Base-by-base conservation (phyloP, 2,797 vertebrate genomes). In the Argentina silus region DNA sequence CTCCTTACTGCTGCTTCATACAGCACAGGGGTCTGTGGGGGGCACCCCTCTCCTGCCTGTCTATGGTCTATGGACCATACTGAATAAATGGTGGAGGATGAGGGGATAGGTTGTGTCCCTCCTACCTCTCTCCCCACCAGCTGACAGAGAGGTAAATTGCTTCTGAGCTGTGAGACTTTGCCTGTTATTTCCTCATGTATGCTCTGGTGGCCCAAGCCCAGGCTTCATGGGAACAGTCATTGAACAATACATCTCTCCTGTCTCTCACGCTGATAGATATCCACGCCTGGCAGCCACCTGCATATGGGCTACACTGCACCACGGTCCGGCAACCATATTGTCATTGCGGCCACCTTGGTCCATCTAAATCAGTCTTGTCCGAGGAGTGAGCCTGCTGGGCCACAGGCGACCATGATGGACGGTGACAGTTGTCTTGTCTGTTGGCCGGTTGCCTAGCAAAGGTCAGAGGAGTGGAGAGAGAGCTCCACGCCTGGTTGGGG, bases 121-220 rank as follows among this genome's bases (percentile, higher is more conserved):
- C 55, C 1, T 27, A 27, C 51, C 71, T 51, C 75, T n/a, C 45
- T 21, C 68, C 76, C 71, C 21, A 55, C 73, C 19, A 62, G 50
- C 66, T 89, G 78, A 72, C 50, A 68, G 68, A 60, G 17, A 64
- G 78, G 78, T 63, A 79, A 88, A 85, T 75, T 77, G 75, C 69
- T 70, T 70, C 60, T 73, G 78, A 71, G 70, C 77, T 86, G 66
- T 77, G 79, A 63, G 70, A 27, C 80, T 83, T 78, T 77, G 70
- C 70, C 68, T 86, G 69, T 85, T 82, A 90, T 81, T 90, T 90
- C 73, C 78, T 82, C 47, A 66, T 88, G 89, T 89, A 81, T 84
- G 67, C 57, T 67, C 21, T 9, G 56, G 15, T 45, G 10, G 47
- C 53, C n/a, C 73, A 55, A 70, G 42, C 19, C 57, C 77, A 87